Percentiles rank a stretch among this genome's conserved stretches.
Evolutionary conservation across 2,888 invertebrate species (phyloP).

Genomic region (Ctena decussata): DNA sequence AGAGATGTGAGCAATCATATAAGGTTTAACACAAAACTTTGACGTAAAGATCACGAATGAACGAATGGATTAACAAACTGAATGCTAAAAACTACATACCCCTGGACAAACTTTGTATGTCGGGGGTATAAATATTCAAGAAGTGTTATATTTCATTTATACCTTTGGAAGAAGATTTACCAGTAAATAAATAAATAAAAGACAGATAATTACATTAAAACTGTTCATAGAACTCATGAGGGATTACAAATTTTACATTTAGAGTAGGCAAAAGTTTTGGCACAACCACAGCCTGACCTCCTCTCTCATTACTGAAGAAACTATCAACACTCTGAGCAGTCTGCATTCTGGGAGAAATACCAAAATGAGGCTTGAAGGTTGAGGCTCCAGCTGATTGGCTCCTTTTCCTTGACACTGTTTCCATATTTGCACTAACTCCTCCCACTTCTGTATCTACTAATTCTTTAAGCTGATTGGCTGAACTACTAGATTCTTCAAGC

Average conservation of each 20-base stretch:
- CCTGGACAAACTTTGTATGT: too few relatives aligned
- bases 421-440: neutral
- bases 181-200: too few relatives aligned
- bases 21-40: too few relatives aligned
- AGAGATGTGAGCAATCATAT: too few relatives aligned
- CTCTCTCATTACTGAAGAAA: neutral
- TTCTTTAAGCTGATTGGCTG: neutral
- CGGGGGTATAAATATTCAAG: too few relatives aligned
- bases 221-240: constrained; percentile 23
- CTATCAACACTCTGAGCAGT: constrained; percentile 7
- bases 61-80: too few relatives aligned
- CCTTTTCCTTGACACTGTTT: neutral
- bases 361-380: constrained; percentile 23
- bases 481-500: neutral
- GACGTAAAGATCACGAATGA: too few relatives aligned
- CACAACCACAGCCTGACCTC: constrained; percentile 2
- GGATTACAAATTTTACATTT: constrained; percentile 32
- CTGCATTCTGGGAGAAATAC: neutral
- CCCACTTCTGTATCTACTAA: neutral
- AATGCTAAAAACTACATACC: too few relatives aligned
- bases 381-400: neutral
- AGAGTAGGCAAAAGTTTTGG: constrained; percentile 5
- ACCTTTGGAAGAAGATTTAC: too few relatives aligned
- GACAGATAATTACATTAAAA: too few relatives aligned
- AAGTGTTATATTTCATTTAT: too few relatives aligned